These are phyloP conservation scores for Orchesella cincta DNA, from an alignment of 1,140 invertebrate species.

Conservation along the genomic window DNA sequence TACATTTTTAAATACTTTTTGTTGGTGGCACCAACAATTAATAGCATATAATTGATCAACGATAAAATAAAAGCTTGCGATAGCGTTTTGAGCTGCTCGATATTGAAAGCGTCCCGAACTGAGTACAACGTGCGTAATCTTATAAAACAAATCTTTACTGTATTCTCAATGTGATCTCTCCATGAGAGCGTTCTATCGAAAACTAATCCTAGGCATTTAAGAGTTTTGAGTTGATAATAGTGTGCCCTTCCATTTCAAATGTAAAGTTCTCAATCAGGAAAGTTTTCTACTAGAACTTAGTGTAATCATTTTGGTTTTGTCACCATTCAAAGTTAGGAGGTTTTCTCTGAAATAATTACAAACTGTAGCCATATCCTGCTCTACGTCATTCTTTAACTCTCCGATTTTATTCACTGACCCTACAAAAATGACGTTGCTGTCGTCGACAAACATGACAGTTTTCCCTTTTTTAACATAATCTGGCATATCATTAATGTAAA, in stretches of 20 bases:
- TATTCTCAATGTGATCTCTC: neutral
- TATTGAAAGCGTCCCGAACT: neutral
- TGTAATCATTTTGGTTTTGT: neutral
- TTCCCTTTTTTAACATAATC: neutral
- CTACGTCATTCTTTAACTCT: neutral
- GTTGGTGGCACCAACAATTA: neutral
- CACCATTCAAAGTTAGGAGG: neutral
- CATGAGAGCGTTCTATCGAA: neutral
- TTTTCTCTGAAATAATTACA: neutral
- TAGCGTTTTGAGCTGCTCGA: neutral
- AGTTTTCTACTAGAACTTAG: neutral
- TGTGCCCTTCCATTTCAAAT: neutral
- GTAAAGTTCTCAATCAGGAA: neutral
- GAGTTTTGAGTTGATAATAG: neutral
- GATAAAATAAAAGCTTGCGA: neutral
- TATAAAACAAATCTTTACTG: neutral
- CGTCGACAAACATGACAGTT: neutral
- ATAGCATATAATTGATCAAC: neutral
- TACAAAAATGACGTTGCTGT: neutral
- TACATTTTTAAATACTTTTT: neutral
- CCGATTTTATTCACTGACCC: neutral
- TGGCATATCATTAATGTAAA: slow-evolving; percentile 7
- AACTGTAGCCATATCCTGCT: neutral
- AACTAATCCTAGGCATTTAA: slow-evolving; percentile 1
- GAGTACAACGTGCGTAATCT: neutral